A percentile compares a stretch with the other conserved stretches of the same genome.
Evolutionary conservation across 2,797 vertebrate species (phyloP).

Genomic region (Typhlichthys eigenmanni): DNA sequence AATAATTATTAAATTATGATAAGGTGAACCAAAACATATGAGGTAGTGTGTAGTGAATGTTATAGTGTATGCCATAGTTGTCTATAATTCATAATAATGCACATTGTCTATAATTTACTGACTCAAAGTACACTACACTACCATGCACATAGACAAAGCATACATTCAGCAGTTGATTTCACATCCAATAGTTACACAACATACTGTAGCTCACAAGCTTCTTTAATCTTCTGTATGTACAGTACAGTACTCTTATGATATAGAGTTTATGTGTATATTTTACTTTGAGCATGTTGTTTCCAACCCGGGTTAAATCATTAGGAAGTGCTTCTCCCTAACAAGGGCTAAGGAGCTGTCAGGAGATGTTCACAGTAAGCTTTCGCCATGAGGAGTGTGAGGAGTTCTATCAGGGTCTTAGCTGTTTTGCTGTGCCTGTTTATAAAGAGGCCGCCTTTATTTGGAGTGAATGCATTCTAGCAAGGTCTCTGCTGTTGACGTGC

Average conservation of each 20-base stretch:
- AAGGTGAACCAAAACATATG: no score
- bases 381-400: constrained; percentile 79
- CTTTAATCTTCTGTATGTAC: constrained; percentile 29
- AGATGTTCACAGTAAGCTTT: constrained; percentile 79
- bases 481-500: constrained; percentile 79
- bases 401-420: constrained; percentile 77
- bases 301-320: constrained; percentile 78
- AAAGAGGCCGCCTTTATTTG: constrained; percentile 76
- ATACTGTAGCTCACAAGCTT: no score
- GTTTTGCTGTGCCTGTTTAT: constrained; percentile 76
- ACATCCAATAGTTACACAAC: no score
- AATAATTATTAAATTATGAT: no score
- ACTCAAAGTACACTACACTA: no score
- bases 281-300: constrained; percentile 64
- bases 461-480: constrained; percentile 78
- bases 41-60: no score
- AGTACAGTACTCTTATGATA: constrained; percentile 29
- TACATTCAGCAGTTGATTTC: no score
- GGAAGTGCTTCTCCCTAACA: constrained; percentile 76
- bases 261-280: constrained; percentile 49
- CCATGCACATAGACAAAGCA: no score
- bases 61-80: no score
- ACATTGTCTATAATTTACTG: no score
- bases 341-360: constrained; percentile 79
- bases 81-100: no score